A percentile compares a stretch with the other conserved stretches of the same genome.
phyloP scores from a whole-genome alignment of 2,888 invertebrate species.

The Ecdyonurus torrentis region DNA sequence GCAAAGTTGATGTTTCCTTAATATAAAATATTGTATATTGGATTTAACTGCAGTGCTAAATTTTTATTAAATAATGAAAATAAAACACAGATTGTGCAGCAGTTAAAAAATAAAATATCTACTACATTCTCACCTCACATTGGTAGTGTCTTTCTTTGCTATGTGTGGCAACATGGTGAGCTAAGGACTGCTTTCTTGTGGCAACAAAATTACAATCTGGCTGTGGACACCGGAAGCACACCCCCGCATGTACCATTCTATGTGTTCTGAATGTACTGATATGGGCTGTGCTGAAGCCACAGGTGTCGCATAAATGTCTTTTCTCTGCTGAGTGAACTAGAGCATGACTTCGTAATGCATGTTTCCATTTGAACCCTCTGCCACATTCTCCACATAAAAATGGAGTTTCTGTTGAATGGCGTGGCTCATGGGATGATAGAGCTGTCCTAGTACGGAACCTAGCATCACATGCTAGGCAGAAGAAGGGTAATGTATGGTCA shows the following conservation, averaged over 20 bases:
- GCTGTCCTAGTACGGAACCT: constrained; percentile 33
- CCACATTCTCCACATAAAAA: constrained; percentile 32
- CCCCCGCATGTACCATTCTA: constrained; percentile 32
- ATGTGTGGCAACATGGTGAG: constrained; percentile 35
- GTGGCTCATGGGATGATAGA: constrained; percentile 32
- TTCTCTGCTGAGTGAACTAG: constrained; percentile 31
- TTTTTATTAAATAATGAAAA: no score
- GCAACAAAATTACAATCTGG: constrained; percentile 30
- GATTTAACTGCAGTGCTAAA: no score
- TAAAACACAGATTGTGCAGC: no score
- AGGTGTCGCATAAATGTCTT: constrained; percentile 36
- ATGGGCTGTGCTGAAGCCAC: constrained; percentile 37
- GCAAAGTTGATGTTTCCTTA: no score
- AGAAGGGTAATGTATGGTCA: constrained; percentile 30
- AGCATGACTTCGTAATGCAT: constrained; percentile 35
- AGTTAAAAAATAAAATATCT: no score
- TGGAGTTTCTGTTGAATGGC: constrained; percentile 34
- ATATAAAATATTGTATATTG: no score
- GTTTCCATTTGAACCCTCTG: constrained; percentile 39
- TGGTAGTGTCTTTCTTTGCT: constrained; percentile 36
- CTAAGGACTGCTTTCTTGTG: constrained; percentile 34
- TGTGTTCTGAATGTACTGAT: constrained; percentile 36
- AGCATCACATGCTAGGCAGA: constrained; percentile 32
- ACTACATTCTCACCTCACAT: constrained; percentile 28
- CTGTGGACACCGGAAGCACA: constrained; percentile 30